Evolutionary conservation across 1,140 invertebrate genomes (phyloP).

Genomic region (Diabrotica virgifera): DNA sequence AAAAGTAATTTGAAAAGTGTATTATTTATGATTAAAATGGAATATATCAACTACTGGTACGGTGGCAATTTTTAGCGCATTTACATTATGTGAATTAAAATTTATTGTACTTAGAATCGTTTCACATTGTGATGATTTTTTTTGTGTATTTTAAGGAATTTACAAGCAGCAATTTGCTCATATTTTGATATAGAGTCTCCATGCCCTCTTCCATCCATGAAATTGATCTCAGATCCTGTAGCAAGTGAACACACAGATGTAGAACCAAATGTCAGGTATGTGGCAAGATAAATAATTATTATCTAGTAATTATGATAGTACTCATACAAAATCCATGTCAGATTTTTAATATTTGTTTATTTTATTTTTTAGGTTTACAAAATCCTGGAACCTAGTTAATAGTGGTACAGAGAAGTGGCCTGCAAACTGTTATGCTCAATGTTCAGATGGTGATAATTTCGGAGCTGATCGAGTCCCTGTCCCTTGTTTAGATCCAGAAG

Average conservation of each 20-base stretch:
- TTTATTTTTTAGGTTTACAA: conserved; percentile 58
- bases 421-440: conserved; percentile 68
- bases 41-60: too few species aligned
- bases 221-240: conserved; percentile 72
- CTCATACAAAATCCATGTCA: background rate
- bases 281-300: conserved; percentile 39
- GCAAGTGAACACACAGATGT: conserved; percentile 73
- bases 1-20: too few species aligned
- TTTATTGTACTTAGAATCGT: too few species aligned
- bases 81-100: too few species aligned
- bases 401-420: conserved; percentile 78
- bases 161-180: conserved; percentile 92
- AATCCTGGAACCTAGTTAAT: conserved; percentile 81
- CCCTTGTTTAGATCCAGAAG: conserved; percentile 62
- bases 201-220: conserved; percentile 70
- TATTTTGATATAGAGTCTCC: conserved; percentile 83
- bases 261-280: conserved; percentile 63
- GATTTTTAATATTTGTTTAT: background rate
- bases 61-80: too few species aligned
- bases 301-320: background rate
- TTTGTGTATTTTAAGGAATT: conserved; percentile 69
- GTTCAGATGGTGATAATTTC: conserved; percentile 60
- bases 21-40: too few species aligned
- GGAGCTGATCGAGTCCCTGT: conserved; percentile 56
- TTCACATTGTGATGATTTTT: too few species aligned